A percentile compares a stretch with the other conserved stretches of the same genome.
phyloP scores from a whole-genome alignment of 1,140 invertebrate species.

The Tetramorium simillimum region DNA sequence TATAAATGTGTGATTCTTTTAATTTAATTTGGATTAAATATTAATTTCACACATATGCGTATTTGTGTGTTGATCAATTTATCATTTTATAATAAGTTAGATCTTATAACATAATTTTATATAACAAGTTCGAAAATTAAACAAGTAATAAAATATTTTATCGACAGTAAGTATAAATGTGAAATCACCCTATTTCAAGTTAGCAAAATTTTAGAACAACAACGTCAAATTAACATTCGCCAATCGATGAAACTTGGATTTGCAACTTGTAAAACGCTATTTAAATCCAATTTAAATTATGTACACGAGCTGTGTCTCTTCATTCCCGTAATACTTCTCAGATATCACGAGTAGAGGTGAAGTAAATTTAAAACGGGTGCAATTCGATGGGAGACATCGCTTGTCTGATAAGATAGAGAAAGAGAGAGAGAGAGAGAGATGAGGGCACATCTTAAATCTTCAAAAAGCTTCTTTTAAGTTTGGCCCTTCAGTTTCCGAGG shows the following conservation, averaged over 20 bases:
- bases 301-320: slow-evolving; percentile 32
- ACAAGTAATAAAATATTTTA: not conserved
- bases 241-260: not conserved
- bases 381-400: slow-evolving; percentile 28
- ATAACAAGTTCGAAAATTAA: not conserved
- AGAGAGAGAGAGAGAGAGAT: not conserved
- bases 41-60: not conserved
- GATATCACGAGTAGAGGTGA: slow-evolving; percentile 19
- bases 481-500: slow-evolving; percentile 46
- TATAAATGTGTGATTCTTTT: not conserved
- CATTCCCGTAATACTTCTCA: slow-evolving; percentile 33
- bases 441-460: slow-evolving; percentile 63
- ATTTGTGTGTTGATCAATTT: not conserved
- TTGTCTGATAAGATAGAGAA: slow-evolving; percentile 17
- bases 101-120: not conserved
- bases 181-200: not conserved
- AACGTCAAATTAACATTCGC: not conserved
- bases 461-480: slow-evolving; percentile 72
- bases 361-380: slow-evolving; percentile 57
- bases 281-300: slow-evolving; percentile 58
- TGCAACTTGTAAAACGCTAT: not conserved
- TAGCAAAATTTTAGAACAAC: not conserved
- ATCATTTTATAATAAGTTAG: not conserved
- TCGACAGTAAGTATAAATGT: not conserved
- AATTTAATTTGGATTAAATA: not conserved